Percentiles rank a stretch among this genome's conserved stretches.
phyloP scores from a whole-genome alignment of 2,113 vertebrate species.

The Isurus oxyrinchus region DNA sequence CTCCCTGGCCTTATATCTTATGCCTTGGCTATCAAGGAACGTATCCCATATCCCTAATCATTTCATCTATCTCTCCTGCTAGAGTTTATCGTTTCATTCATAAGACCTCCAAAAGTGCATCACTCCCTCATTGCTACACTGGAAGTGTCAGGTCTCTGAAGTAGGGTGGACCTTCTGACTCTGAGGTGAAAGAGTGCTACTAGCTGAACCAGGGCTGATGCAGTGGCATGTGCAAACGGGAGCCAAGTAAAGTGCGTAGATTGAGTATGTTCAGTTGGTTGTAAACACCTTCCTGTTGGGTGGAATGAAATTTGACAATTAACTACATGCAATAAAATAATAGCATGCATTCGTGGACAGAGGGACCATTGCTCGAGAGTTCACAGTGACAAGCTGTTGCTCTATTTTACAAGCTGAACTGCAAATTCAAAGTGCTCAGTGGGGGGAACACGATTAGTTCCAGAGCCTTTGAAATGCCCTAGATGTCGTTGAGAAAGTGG shows the following conservation, averaged over 20 bases:
- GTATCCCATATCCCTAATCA: not conserved
- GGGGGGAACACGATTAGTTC: not conserved
- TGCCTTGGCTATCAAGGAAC: not conserved
- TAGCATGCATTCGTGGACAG: not conserved
- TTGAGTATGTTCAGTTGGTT: not conserved
- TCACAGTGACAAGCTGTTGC: not conserved
- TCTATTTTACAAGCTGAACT: conserved; percentile 5
- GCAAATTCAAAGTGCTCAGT: not conserved
- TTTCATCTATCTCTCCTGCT: not conserved
- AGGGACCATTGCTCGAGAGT: not conserved
- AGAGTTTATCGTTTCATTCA: not conserved
- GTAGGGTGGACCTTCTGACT: not conserved
- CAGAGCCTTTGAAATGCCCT: not conserved
- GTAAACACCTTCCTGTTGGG: not conserved
- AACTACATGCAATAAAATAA: not conserved
- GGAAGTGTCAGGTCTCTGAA: not conserved
- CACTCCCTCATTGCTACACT: not conserved
- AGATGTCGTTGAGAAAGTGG: not conserved
- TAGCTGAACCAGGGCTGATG: not conserved
- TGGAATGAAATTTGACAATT: conserved; percentile 17
- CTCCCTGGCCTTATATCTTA: not conserved
- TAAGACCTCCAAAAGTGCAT: not conserved
- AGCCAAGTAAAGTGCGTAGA: not conserved
- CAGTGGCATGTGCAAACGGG: not conserved
- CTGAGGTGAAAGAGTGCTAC: not conserved